A percentile compares a stretch with the other conserved stretches of the same genome.
These are phyloP conservation scores for Trachurus trachurus DNA, from an alignment of 2,797 vertebrate species.

Conservation along the genomic window DNA sequence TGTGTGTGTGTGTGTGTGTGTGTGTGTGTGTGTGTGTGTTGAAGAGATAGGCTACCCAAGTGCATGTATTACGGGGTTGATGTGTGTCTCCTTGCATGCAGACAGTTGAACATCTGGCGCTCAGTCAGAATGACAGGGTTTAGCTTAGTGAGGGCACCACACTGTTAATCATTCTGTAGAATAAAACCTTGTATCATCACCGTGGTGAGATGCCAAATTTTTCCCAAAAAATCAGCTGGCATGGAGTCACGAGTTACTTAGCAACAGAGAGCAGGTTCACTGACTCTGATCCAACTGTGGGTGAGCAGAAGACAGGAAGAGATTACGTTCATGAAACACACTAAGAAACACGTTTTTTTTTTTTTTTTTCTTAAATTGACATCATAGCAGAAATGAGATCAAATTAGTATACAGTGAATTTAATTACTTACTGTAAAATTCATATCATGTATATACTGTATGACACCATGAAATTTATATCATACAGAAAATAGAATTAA, in stretches of 20 bases:
- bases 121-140: slow-evolving; percentile 31
- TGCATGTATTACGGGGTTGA: slow-evolving; percentile 24
- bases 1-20: slow-evolving; percentile 51
- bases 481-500: neutral
- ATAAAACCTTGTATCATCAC: slow-evolving; percentile 42
- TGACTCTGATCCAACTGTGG: slow-evolving; percentile 43
- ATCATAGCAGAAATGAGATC: slow-evolving; percentile 22
- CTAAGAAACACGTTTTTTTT: neutral
- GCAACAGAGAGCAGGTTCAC: slow-evolving; percentile 71
- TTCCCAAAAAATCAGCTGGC: slow-evolving; percentile 54
- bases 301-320: slow-evolving; percentile 44
- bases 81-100: slow-evolving; percentile 21
- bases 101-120: slow-evolving; percentile 39
- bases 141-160: slow-evolving; percentile 19
- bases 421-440: slow-evolving; percentile 4
- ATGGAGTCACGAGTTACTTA: slow-evolving; percentile 65
- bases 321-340: slow-evolving; percentile 42
- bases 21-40: slow-evolving; percentile 54
- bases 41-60: slow-evolving; percentile 7
- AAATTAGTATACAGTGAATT: neutral
- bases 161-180: slow-evolving; percentile 41
- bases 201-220: slow-evolving; percentile 50
- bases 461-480: neutral
- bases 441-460: slow-evolving; percentile 1
- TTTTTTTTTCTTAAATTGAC: slow-evolving; percentile 2